Evolutionary conservation across 2,797 vertebrate species (phyloP).

Genomic region (Sebastes diaconus): DNA sequence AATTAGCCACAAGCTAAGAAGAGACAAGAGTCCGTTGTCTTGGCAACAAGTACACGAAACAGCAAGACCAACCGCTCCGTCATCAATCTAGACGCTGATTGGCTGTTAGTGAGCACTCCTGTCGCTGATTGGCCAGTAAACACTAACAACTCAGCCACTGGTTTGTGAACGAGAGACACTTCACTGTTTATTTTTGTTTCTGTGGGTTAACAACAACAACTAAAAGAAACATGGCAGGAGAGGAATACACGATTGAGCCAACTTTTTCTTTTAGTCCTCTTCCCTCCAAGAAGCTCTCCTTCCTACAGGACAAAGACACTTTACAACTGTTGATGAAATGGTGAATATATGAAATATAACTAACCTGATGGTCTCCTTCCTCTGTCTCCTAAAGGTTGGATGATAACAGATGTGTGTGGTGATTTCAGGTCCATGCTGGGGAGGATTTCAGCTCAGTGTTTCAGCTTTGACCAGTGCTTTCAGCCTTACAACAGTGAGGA

Average conservation of each 20-base stretch:
- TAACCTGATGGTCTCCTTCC: neutral
- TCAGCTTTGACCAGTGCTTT: slow-evolving; percentile 89
- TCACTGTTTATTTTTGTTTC: neutral
- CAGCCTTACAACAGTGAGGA: slow-evolving; percentile 81
- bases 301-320: slow-evolving; percentile 62
- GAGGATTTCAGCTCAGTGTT: slow-evolving; percentile 84
- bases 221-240: slow-evolving; percentile 54
- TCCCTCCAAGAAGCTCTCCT: slow-evolving; percentile 55
- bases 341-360: slow-evolving; percentile 36
- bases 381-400: neutral
- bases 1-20: too few relatives aligned
- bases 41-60: slow-evolving; percentile 41
- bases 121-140: slow-evolving; percentile 22
- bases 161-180: neutral
- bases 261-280: slow-evolving; percentile 68
- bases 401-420: neutral
- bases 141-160: neutral
- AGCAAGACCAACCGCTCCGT: neutral
- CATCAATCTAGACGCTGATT: neutral
- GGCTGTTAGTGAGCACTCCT: neutral
- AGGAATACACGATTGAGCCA: slow-evolving; percentile 35
- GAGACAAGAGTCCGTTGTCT: slow-evolving; percentile 28
- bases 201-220: neutral
- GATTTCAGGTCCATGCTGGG: slow-evolving; percentile 89
- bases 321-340: slow-evolving; percentile 75